Percentiles rank a stretch among this genome's conserved stretches.
Conservation (phyloP, 2,113 vertebrate species). For the Trachemys scripta region DNA sequence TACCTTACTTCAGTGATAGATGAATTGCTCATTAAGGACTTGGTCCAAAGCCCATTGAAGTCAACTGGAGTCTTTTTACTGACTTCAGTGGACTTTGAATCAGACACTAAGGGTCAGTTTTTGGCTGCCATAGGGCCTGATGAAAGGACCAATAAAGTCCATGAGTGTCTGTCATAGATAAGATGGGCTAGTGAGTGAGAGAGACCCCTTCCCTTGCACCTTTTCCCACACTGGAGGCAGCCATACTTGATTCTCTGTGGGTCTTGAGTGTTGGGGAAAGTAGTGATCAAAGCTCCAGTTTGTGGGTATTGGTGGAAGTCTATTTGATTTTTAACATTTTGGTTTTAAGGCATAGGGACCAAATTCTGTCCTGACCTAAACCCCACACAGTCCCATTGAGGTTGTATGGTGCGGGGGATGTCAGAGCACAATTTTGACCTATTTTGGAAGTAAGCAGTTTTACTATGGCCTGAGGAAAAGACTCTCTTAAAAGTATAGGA, state of each 20-base stretch:
- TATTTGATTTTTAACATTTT: not conserved
- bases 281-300: not conserved
- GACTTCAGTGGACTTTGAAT: not conserved
- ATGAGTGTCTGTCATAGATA: not conserved
- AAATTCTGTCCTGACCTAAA: not conserved
- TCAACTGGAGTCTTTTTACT: not conserved
- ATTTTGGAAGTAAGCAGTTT: not conserved
- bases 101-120: not conserved
- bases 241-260: fast-evolving
- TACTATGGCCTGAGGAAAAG: not conserved
- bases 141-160: not conserved
- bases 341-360: not conserved
- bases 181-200: not conserved
- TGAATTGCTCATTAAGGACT: not conserved
- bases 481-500: not conserved
- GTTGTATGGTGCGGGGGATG: not conserved
- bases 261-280: not conserved
- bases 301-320: not conserved
- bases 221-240: fast-evolving
- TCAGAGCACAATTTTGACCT: not conserved
- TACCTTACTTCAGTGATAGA: not conserved
- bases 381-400: not conserved
- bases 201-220: not conserved
- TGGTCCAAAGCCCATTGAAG: not conserved
- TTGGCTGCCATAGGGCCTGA: not conserved